Evolutionary conservation across 2,888 invertebrate species (phyloP).

Genomic region (Drosophila greeni): DNA sequence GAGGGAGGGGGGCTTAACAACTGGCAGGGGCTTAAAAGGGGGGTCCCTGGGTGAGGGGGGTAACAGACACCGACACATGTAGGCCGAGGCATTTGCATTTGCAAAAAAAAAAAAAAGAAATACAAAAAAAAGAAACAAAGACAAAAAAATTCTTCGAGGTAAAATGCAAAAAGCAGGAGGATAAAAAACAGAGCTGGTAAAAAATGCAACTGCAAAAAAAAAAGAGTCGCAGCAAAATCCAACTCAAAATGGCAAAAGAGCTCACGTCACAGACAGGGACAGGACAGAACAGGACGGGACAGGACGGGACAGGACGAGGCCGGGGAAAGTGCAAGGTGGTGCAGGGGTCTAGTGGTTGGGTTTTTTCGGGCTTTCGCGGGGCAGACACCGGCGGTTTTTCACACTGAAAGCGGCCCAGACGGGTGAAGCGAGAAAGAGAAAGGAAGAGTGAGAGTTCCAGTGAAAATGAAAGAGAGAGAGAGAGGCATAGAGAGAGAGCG

Average conservation of each 20-base stretch:
- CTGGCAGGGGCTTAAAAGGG: not conserved
- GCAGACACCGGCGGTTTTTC: slow-evolving; percentile 31
- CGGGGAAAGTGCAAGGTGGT: not conserved
- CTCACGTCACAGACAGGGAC: slow-evolving; percentile 44
- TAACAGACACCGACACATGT: slow-evolving; percentile 62
- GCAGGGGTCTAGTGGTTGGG: slow-evolving; percentile 17
- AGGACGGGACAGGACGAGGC: not conserved
- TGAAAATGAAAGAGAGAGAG: not conserved
- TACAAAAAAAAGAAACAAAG: slow-evolving; percentile 13
- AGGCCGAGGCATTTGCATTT: slow-evolving; percentile 70
- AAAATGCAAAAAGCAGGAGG: slow-evolving; percentile 60
- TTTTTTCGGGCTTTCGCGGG: slow-evolving; percentile 28
- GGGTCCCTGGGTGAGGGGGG: not conserved
- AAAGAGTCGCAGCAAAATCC: slow-evolving; percentile 21
- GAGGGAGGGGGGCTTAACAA: not conserved
- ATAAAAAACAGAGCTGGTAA: slow-evolving; percentile 15
- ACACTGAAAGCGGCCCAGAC: slow-evolving; percentile 30
- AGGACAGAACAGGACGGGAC: slow-evolving; percentile 6
- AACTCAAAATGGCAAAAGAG: slow-evolving; percentile 45
- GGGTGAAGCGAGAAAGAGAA: slow-evolving; percentile 1
- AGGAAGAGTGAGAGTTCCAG: no score
- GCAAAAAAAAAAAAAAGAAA: slow-evolving; percentile 43
- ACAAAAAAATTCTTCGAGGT: slow-evolving; percentile 54
- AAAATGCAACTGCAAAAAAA: slow-evolving; percentile 6
- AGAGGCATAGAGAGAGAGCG: not conserved